A percentile compares a stretch with the other conserved stretches of the same genome.
Conservation (phyloP, 1,140 invertebrate species). For the Cyphomyrmex costatus region DNA sequence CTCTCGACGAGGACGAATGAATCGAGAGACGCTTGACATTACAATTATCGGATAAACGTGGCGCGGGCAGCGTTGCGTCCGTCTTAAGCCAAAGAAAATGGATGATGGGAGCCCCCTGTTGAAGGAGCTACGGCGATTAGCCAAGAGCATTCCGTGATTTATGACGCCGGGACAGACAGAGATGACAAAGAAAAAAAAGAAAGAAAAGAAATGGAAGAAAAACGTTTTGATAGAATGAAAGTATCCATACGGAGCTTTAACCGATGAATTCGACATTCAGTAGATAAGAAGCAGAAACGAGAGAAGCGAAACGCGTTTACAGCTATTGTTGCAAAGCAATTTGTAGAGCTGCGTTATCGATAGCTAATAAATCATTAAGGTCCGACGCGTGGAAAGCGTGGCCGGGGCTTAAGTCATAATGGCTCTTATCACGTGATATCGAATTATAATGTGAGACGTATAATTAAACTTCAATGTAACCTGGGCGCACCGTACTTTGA, state of each 20-base stretch:
- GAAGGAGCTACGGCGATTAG: constrained; percentile 53
- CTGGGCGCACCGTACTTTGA: constrained; percentile 51
- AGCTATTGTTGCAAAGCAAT: constrained; percentile 24
- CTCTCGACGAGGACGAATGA: constrained; percentile 64
- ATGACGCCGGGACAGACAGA: constrained; percentile 23
- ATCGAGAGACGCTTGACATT: constrained; percentile 65
- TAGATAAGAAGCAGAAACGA: neutral
- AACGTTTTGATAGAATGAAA: constrained; percentile 22
- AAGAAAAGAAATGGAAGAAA: neutral
- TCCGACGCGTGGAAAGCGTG: neutral
- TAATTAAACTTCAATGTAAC: constrained; percentile 62
- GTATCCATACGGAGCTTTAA: neutral
- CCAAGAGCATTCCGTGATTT: constrained; percentile 61
- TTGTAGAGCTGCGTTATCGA: constrained; percentile 40
- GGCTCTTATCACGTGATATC: constrained; percentile 40
- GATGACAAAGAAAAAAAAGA: neutral
- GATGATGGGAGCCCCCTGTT: constrained; percentile 32
- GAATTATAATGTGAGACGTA: constrained; percentile 60
- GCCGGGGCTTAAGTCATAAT: constrained; percentile 36
- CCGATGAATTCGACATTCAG: constrained; percentile 26
- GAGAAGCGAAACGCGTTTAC: neutral
- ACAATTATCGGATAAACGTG: constrained; percentile 62
- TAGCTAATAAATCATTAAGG: constrained; percentile 48
- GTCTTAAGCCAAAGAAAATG: constrained; percentile 62
- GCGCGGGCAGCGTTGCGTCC: constrained; percentile 58